Percentiles rank a stretch among this genome's conserved stretches.
Evolutionary conservation across 2,888 invertebrate genomes (phyloP).

Genomic region (Glyphotaelius pellucidus): DNA sequence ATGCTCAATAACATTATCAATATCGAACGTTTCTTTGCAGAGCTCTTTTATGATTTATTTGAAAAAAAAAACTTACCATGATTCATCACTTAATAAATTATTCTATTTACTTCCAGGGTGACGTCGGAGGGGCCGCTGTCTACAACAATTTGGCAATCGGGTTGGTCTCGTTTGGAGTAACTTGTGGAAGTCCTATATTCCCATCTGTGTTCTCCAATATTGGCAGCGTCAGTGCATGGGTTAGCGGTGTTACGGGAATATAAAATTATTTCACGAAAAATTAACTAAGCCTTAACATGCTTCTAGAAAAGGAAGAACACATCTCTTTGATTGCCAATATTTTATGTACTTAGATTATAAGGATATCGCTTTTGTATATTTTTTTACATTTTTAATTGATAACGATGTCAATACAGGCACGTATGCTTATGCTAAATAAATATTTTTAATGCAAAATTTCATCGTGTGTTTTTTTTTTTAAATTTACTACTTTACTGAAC

Average conservation of each 20-base stretch:
- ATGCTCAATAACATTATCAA: background rate
- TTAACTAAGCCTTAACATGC: background rate
- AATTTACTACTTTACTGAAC: background rate
- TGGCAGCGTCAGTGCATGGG: slow-evolving; percentile 73
- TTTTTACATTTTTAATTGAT: background rate
- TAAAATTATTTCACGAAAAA: slow-evolving; percentile 61
- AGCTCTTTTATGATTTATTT: background rate
- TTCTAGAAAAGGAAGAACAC: background rate
- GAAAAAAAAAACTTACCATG: too few relatives aligned
- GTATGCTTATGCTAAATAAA: background rate
- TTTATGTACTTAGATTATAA: background rate
- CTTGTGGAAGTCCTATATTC: slow-evolving; percentile 75
- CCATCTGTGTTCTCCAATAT: slow-evolving; percentile 76
- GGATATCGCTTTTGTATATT: background rate
- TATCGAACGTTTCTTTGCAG: background rate
- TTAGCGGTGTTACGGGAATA: slow-evolving; percentile 74
- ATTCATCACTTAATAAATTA: background rate
- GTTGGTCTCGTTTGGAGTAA: slow-evolving; percentile 75
- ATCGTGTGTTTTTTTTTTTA: background rate
- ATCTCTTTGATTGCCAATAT: background rate
- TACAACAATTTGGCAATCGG: slow-evolving; percentile 75
- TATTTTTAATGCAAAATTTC: background rate
- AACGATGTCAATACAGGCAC: background rate
- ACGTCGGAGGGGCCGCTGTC: slow-evolving; percentile 76
- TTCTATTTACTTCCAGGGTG: slow-evolving; percentile 71